Evolutionary conservation across 2,797 vertebrate genomes (phyloP).

Genomic region (Sebastes aleutianus): DNA sequence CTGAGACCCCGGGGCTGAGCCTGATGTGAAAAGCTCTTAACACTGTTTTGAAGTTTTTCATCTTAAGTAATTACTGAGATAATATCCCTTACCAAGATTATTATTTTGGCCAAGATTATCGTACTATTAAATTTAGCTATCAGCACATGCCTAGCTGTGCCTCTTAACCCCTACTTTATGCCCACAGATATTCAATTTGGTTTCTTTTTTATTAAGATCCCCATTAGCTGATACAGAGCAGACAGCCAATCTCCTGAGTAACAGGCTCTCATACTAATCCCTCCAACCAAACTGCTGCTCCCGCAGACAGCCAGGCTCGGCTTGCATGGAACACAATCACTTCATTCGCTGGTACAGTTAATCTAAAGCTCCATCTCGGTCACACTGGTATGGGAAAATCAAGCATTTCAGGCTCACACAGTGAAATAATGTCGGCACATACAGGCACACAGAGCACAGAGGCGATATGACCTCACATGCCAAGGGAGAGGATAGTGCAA

Average conservation of each 20-base stretch:
- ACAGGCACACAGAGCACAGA: background rate
- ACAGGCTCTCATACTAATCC: conserved; percentile 69
- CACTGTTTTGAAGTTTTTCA: conserved; percentile 32
- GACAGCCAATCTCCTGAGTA: conserved; percentile 69
- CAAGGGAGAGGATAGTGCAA: background rate
- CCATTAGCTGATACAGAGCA: conserved; percentile 65
- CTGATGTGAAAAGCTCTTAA: conserved; percentile 4
- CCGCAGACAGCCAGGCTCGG: conserved; percentile 27
- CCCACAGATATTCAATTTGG: conserved; percentile 72
- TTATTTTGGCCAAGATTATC: conserved; percentile 58
- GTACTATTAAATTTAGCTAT: conserved; percentile 43
- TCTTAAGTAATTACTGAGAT: conserved; percentile 55
- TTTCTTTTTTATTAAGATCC: conserved; percentile 71
- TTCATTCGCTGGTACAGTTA: conserved; percentile 9
- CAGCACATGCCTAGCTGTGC: conserved; percentile 42
- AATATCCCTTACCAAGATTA: conserved; percentile 52
- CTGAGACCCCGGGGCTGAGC: background rate
- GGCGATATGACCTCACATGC: conserved; percentile 3
- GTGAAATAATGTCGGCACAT: conserved; percentile 27
- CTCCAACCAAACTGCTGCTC: conserved; percentile 54
- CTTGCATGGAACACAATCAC: conserved; percentile 38
- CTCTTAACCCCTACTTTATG: conserved; percentile 46
- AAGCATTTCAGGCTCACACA: conserved; percentile 34
- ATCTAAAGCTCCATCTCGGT: conserved; percentile 37
- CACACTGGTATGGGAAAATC: conserved; percentile 27